Evolutionary conservation across 2,888 invertebrate genomes (phyloP), one percentile per base, ranked within the genome.

Genomic region (Uloborus plumipes): DNA sequence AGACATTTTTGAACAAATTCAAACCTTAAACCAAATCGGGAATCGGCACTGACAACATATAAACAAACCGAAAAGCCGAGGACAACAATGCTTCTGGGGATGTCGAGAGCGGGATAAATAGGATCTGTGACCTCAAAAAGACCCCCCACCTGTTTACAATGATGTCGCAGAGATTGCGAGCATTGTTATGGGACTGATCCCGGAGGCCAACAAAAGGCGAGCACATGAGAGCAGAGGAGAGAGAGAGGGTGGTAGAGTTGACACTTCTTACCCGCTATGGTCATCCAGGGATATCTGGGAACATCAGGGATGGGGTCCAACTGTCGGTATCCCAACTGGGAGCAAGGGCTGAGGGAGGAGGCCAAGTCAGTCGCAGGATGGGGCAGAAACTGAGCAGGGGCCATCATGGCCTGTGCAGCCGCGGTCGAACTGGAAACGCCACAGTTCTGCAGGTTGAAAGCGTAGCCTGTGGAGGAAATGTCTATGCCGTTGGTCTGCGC

Each of bases 261-360:
- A 62, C 65, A 67, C 18, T 65, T 79, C 92, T 93, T 92, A 96
- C 96, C 96, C 92, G 96, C 96, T 90, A 96, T 95, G 88, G 96
- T 95, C 96, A 97, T 96, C 96, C 96, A 97, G 67, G 96, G 96
- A 90, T 97, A 96, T 89, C 96, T 93, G 77, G 96, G 96, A 89
- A 96, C 94, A 91, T 96, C 96, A 69, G 86, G 86, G 22, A 86
- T 85, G 15, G 85, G 85, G 76, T 84, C 84, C 49, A 84, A 65
- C 58, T 84, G 84, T 50, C 94, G 94, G 84, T 94, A 93, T 80
- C 93, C 91, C 84, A 93, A 92, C 89, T 94, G 94, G 85, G 93
- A 92, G 91, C 95, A 96, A 76, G 93, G 93, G 80, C 87, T 88
- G 85, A 95, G 92, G 88, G 95, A 93, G 18, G 82, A 81, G 22